phyloP scores from a whole-genome alignment of 2,888 invertebrate genomes.

The Dyspetes luteomarginatus region DNA sequence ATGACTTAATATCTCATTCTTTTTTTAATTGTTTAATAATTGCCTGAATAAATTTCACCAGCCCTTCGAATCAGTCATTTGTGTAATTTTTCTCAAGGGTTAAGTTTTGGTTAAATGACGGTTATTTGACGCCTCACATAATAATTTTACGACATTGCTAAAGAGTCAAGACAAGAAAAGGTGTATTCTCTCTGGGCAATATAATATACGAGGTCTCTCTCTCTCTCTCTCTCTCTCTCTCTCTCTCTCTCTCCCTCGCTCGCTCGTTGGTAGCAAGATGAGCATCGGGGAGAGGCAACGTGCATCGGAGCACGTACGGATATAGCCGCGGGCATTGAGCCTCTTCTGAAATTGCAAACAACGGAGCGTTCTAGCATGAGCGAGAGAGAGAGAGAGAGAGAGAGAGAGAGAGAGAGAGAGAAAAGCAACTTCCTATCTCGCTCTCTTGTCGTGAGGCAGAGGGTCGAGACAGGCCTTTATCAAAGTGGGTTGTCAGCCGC shows the following conservation, averaged over 20 bases:
- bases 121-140: no score
- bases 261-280: conserved; percentile 23
- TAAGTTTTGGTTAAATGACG: no score
- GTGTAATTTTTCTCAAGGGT: no score
- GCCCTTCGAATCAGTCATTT: no score
- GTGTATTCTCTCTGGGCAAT: background rate
- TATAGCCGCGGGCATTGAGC: conserved; percentile 70
- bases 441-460: conserved; percentile 35
- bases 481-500: conserved; percentile 80
- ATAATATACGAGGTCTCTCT: background rate
- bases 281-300: conserved; percentile 36
- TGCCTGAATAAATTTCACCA: no score
- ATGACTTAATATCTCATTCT: no score
- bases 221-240: background rate
- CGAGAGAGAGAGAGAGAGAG: no score
- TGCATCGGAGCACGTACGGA: conserved; percentile 53
- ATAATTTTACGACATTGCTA: no score
- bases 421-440: conserved; percentile 55
- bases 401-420: no score
- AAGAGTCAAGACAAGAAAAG: no score
- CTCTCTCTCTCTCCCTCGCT: background rate
- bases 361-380: conserved; percentile 65
- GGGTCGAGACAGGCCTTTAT: conserved; percentile 73
- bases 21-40: no score
- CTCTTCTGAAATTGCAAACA: conserved; percentile 74